A percentile compares a stretch with the other conserved stretches of the same genome.
These are phyloP conservation scores for Eupsittula cactorum DNA, from an alignment of 2,113 vertebrate genomes.

Conservation along the genomic window DNA sequence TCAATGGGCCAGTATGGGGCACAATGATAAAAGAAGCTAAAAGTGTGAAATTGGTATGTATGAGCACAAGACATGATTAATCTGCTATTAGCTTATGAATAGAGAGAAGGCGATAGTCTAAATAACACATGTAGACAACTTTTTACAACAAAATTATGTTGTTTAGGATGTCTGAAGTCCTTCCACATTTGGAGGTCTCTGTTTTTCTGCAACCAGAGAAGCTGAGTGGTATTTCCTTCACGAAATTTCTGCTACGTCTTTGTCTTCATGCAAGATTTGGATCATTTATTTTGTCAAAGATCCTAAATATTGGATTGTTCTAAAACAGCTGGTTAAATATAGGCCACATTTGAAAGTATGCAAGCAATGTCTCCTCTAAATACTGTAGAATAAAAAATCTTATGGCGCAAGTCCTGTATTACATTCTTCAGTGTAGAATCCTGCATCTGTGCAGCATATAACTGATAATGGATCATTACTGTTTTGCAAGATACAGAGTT, in stretches of 20 bases:
- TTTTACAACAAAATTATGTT: neutral
- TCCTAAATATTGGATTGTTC: neutral
- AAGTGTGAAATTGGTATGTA: neutral
- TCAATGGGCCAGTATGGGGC: neutral
- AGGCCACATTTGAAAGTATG: neutral
- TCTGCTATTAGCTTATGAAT: neutral
- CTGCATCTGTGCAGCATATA: neutral
- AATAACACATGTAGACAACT: neutral
- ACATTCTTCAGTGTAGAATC: neutral
- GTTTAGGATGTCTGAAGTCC: neutral
- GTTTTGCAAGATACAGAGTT: neutral
- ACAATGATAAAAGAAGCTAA: neutral
- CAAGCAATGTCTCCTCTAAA: neutral
- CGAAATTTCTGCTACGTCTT: neutral
- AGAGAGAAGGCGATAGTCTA: neutral
- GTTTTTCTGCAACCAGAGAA: neutral
- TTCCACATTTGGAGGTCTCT: neutral
- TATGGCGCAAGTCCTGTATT: neutral
- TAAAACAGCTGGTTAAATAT: neutral
- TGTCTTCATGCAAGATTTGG: neutral
- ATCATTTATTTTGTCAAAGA: neutral
- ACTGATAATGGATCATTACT: neutral
- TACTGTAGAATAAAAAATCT: neutral
- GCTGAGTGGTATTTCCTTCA: neutral
- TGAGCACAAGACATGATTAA: neutral